These are phyloP conservation scores for Goniozus legneri DNA, from an alignment of 1,140 invertebrate species.

Conservation along the genomic window DNA sequence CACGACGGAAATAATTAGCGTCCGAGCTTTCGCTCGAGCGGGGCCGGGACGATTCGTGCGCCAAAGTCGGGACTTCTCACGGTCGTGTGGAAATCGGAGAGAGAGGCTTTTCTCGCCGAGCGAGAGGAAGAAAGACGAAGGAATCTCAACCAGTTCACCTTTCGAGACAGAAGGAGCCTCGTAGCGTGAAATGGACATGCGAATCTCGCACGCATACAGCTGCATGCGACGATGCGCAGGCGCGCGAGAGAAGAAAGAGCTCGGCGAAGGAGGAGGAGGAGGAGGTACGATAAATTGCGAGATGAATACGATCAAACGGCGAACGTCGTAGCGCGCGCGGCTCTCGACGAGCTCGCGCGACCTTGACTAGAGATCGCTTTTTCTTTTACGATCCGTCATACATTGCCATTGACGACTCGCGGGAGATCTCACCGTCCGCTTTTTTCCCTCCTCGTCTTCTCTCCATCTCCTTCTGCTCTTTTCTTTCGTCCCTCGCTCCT, in stretches of 20 bases:
- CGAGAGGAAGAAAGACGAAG: slow-evolving; percentile 1
- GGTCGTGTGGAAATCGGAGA: too few relatives aligned
- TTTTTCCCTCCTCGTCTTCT: not conserved
- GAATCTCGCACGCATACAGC: slow-evolving; percentile 7
- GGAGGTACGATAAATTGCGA: slow-evolving; percentile 18
- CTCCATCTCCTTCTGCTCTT: not conserved
- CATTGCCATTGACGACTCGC: slow-evolving; percentile 24
- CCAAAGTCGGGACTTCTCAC: too few relatives aligned
- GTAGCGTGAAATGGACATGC: too few relatives aligned
- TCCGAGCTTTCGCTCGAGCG: too few relatives aligned
- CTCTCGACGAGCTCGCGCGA: slow-evolving; percentile 33
- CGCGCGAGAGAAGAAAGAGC: slow-evolving; percentile 8
- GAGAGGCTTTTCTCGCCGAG: not conserved
- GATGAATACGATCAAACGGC: slow-evolving; percentile 34
- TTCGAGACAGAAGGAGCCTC: slow-evolving; percentile 5
- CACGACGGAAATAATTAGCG: too few relatives aligned
- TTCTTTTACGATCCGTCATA: slow-evolving; percentile 35
- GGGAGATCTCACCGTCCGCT: not conserved
- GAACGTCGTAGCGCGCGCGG: slow-evolving; percentile 23
- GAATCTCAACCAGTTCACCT: slow-evolving; percentile 25
- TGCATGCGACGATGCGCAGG: slow-evolving; percentile 12
- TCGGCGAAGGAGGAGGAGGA: not conserved
- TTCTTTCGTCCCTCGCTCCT: not conserved
- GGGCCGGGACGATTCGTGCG: too few relatives aligned
- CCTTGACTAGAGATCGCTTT: slow-evolving; percentile 44